Base-by-base conservation (phyloP, 1,140 invertebrate genomes). In the Heliothis virescens region DNA sequence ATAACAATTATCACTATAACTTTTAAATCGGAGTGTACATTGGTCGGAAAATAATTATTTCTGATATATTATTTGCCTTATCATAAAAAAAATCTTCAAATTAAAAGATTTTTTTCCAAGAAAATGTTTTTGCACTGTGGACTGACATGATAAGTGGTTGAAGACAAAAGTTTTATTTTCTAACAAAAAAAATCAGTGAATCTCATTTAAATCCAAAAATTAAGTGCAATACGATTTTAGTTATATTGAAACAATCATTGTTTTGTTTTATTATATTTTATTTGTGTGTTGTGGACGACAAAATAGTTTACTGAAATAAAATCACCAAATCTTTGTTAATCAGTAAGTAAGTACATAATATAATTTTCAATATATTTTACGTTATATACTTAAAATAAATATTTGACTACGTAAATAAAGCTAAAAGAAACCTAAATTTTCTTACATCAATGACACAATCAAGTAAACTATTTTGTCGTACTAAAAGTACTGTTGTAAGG, bases 221-320 rank as follows among this genome's bases (percentile, higher is more conserved):
- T 72, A 63, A 26, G 79, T 80, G 79, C 79, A 80, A 80, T 80
- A 80, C 52, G 10, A 34, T 65, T 48, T 65, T 21, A 48, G 7
- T 34, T 34, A 3, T 34, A 34, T 34, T 34, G 3, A 5, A 16
- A 34, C 7, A 55, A 18, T 48, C n/a, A 50, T 48, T 65, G 26
- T 80, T 74, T 50, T 72, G 9, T 69, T 74, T 48, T 74, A 62
- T 57, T 26, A 48, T 69, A 57, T 69, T 59, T 75, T 80, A 48
- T 57, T 2, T 16, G 34, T 48, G 1, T 52, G 34, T 41, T 73
- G 15, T 63, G 10, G 41, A 41, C 26, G 18, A 52, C 48, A 16
- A 55, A 79, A 79, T 79, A 72, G 55, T 57, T 47, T 34, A 48
- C 62, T 65, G 4, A 57, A 21, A 59, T 12, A 57, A 57, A n/a